Evolutionary conservation across 2,888 invertebrate genomes (phyloP), one percentile per base, ranked within the genome.

Genomic region (Limnephilus lunatus): DNA sequence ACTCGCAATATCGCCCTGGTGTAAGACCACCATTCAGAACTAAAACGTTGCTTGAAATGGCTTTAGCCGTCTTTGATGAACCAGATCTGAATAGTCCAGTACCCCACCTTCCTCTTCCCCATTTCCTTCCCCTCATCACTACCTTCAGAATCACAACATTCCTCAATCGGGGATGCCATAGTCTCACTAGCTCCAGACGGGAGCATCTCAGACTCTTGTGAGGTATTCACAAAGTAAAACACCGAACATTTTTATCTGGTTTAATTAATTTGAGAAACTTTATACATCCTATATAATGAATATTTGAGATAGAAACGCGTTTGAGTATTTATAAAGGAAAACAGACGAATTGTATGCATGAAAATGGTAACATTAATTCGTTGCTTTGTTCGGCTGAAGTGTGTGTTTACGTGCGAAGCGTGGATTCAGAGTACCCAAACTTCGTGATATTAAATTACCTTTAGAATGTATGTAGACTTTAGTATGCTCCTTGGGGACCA

Each of bases 321-420:
- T 68, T 68, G 68, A 68, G 68, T 68, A 68, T 68, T 68, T 68
- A 68, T 83, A 83, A 32, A 32, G 83, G 35, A 83, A 44, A 86
- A 44, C 85, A 53, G 53, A 53, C 53, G n/a, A 87, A 87, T 32
- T 32, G 32, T 87, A 68, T 25, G 15, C 87, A 30, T 30, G 53
- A 87, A 87, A 87, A 87, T 87, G 87, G 68, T 30, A 87, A 87
- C 87, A 87, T 87, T 53, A 87, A 87, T 87, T 87, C 53, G 87
- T 87, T 87, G 68, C 32, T 87, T 87, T 87, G 68, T 87, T 87
- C 32, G 25, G 31, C 53, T 68, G 53, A 87, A 87, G 87, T 87
- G 87, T 87, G n/a, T 87, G 87, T 87, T 87, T 87, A 31, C 53
- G 31, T 53, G 68, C 25, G 31, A 68, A 30, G 68, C 87, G 68